Conservation (phyloP, 2,888 invertebrate species). For the Adelognathus sp. region DNA sequence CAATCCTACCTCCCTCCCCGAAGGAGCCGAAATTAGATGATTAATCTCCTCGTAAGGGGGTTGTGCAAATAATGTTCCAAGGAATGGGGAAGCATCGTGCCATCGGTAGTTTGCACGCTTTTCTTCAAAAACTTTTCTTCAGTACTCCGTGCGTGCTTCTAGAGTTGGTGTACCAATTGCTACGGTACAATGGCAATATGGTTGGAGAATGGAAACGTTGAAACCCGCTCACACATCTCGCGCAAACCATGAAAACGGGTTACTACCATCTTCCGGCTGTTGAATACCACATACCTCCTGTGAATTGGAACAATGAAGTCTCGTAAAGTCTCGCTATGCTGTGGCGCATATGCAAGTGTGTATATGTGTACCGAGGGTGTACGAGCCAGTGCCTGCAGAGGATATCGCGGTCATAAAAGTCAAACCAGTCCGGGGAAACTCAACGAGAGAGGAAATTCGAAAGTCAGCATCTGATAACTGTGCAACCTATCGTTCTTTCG, state of each 20-base stretch:
- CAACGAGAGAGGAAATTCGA: background rate
- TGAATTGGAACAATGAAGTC: slow-evolving; percentile 40
- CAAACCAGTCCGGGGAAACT: slow-evolving; percentile 21
- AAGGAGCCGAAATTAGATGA: no score
- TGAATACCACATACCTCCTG: slow-evolving; percentile 2
- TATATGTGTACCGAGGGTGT: background rate
- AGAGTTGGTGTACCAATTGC: no score
- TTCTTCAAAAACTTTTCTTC: no score
- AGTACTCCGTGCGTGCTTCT: no score
- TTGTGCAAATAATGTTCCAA: no score
- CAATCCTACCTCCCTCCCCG: no score
- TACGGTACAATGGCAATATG: no score
- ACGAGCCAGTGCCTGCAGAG: slow-evolving; percentile 1
- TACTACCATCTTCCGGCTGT: slow-evolving; percentile 27
- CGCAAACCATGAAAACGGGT: slow-evolving; percentile 35
- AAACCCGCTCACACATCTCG: slow-evolving; percentile 13
- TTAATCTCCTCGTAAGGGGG: no score
- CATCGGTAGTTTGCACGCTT: no score
- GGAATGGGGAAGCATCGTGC: no score
- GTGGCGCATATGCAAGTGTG: background rate
- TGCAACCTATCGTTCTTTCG: background rate
- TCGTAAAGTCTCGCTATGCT: slow-evolving; percentile 36
- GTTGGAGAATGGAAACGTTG: background rate
- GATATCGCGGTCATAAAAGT: slow-evolving; percentile 41
- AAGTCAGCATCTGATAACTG: slow-evolving; percentile 12